A percentile compares a stretch with the other conserved stretches of the same genome.
Evolutionary conservation across 2,797 vertebrate species (phyloP).

Genomic region (Emys orbicularis): DNA sequence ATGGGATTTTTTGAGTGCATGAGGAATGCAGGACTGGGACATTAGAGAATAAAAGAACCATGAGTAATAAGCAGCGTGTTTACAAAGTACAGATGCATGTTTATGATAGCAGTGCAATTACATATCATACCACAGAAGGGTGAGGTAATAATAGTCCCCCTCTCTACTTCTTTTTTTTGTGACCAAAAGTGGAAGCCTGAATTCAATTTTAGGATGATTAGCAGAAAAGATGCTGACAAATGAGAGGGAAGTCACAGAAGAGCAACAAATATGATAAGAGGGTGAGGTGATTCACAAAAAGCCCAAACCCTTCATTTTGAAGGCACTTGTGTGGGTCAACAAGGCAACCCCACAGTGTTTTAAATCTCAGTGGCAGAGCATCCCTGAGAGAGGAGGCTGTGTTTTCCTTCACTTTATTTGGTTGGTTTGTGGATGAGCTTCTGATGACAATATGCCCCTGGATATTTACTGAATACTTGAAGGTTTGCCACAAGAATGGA

Average conservation of each 20-base stretch:
- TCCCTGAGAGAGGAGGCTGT: background rate
- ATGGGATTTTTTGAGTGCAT: background rate
- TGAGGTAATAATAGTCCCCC: background rate
- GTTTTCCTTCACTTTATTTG: background rate
- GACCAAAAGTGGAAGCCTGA: background rate
- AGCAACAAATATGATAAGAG: background rate
- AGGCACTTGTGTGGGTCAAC: background rate
- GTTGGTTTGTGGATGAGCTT: background rate
- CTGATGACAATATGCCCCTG: background rate
- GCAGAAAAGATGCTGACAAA: background rate
- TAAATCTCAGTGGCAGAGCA: background rate
- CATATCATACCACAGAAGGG: background rate
- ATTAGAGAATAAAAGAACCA: background rate
- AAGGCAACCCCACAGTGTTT: background rate
- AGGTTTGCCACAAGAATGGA: background rate
- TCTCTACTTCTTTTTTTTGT: background rate
- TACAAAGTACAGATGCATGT: background rate
- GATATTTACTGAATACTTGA: background rate
- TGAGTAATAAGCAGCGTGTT: background rate
- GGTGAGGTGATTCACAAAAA: background rate
- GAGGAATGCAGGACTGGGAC: background rate
- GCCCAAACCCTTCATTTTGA: accelerated
- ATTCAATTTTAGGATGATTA: background rate
- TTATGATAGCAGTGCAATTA: background rate
- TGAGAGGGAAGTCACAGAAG: background rate